These are phyloP conservation scores for Carposina sasakii DNA, from an alignment of 1,140 invertebrate genomes.

Conservation along the genomic window DNA sequence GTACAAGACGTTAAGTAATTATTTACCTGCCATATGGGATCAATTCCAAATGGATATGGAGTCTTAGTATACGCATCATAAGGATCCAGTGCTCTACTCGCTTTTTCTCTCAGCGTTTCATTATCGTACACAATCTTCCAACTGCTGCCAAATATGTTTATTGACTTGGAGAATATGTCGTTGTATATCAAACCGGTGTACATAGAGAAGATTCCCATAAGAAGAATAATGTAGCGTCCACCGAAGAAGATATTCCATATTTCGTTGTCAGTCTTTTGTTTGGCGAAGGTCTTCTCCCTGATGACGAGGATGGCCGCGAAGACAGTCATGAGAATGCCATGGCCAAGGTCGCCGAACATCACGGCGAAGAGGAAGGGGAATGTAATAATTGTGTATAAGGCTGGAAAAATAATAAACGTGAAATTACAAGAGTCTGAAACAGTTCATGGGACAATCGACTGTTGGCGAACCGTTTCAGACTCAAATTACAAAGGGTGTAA, in stretches of 20 bases:
- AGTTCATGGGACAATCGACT: too few species aligned
- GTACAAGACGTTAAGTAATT: background rate
- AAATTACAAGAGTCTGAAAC: background rate
- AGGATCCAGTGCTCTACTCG: slow-evolving; percentile 75
- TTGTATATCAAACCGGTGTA: slow-evolving; percentile 91
- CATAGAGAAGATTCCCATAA: slow-evolving; percentile 90
- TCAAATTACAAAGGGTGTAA: too few species aligned
- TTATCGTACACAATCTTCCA: slow-evolving; percentile 77
- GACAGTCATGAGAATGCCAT: slow-evolving; percentile 78
- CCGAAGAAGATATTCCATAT: slow-evolving; percentile 89
- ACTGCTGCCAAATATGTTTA: slow-evolving; percentile 86
- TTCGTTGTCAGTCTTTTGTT: slow-evolving; percentile 73
- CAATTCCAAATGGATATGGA: slow-evolving; percentile 85
- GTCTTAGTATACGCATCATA: slow-evolving; percentile 63
- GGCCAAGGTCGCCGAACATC: slow-evolving; percentile 85
- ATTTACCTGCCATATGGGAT: slow-evolving; percentile 81
- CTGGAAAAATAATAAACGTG: slow-evolving; percentile 36
- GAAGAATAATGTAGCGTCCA: slow-evolving; percentile 87
- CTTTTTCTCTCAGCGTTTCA: slow-evolving; percentile 50
- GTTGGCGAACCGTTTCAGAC: too few species aligned
- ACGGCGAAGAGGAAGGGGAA: slow-evolving; percentile 85
- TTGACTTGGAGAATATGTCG: slow-evolving; percentile 86
- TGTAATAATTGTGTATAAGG: slow-evolving; percentile 82
- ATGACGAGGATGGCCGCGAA: slow-evolving; percentile 77
- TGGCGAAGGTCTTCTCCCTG: slow-evolving; percentile 74